Evolutionary conservation across 92 coral and sea anemone species (phyloP), one percentile per base, ranked within the genome.

Genomic region (Zoanthus gigantus): DNA sequence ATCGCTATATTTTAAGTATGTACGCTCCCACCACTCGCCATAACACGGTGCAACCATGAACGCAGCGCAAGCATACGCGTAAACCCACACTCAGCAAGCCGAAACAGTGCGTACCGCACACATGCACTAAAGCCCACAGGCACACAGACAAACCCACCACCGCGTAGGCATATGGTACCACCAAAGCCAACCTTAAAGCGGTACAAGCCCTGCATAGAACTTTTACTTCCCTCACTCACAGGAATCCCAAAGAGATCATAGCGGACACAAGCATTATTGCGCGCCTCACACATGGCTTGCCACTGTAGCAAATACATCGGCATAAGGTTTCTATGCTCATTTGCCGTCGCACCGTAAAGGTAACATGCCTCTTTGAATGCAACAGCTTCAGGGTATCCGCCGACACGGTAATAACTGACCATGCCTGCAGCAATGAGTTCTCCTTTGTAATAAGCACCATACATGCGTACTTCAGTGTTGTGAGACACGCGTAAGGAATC

Each of bases 131-230:
- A 53, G 2, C 58, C 58, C 58, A 5, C 4, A 53, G 58, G 6
- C 14, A 53, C 58, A 5, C 58, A 53, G 6, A 5, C 58, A 53
- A 53, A 53, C 9, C 58, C 58, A 53, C 58, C 58, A 53, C 58
- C 58, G 2, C 69, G 69, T 1, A 14, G 6, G 69, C 6, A n/a
- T 5, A 61, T 5, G 2, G n/a, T n/a, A 1, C 69, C 69, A 14
- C 69, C 69, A 61, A 61, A 61, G 69, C 69, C 69, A 0, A 61
- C 29, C 69, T 61, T 61, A 61, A 61, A 61, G 7, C 69, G 69
- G 17, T 61, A 61, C 23, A 61, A n/a, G 2, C 69, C 69, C 2
- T 61, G 69, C 69, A 61, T 61, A 15, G 69, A 61, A 14, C 29
- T 61, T 61, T 61, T 61, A 61, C 69, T 5, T 0, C 17, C 18